Percentiles rank a stretch among this genome's conserved stretches.
phyloP scores from a whole-genome alignment of 2,888 invertebrate species.

The Brenthis daphne region DNA sequence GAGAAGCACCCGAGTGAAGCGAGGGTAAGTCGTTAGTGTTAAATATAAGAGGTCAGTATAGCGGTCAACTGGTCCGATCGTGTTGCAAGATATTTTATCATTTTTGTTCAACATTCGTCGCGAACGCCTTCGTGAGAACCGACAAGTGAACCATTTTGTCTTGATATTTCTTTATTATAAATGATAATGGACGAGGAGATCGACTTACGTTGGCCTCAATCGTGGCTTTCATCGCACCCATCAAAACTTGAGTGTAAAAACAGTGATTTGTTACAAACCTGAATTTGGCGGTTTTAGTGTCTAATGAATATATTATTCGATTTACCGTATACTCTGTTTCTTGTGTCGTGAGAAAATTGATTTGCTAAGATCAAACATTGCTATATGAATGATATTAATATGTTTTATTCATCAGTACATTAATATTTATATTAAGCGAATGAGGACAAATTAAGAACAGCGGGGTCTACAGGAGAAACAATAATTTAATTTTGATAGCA shows the following conservation, averaged over 20 bases:
- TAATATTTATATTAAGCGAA: slow-evolving; percentile 3
- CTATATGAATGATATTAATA: slow-evolving; percentile 12
- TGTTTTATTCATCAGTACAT: slow-evolving; percentile 21
- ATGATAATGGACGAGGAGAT: slow-evolving; percentile 24
- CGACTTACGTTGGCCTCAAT: slow-evolving; percentile 32
- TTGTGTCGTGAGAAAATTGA: slow-evolving; percentile 71
- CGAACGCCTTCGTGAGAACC: slow-evolving; percentile 79
- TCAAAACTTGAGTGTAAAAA: slow-evolving; percentile 34
- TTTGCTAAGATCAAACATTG: slow-evolving; percentile 21
- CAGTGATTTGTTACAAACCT: slow-evolving; percentile 40
- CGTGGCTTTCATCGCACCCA: slow-evolving; percentile 51
- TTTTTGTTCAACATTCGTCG: slow-evolving; percentile 54
- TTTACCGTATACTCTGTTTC: slow-evolving; percentile 60
- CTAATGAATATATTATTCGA: slow-evolving; percentile 69
- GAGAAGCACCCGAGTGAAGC: too few species aligned
- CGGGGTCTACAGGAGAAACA: too few species aligned
- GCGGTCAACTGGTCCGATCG: slow-evolving; percentile 60
- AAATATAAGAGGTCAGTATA: slow-evolving; percentile 37
- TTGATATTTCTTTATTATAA: slow-evolving; percentile 35
- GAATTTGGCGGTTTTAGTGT: slow-evolving; percentile 61
- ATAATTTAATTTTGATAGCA: too few species aligned
- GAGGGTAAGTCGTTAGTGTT: background rate
- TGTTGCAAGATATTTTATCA: slow-evolving; percentile 65
- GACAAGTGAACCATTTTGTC: slow-evolving; percentile 50
- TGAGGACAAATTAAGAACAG: too few species aligned